A percentile compares a stretch with the other conserved stretches of the same genome.
These are phyloP conservation scores for Spongilla lacustris DNA, from an alignment of 37 sponge, comb jelly and placozoan species.

Conservation along the genomic window DNA sequence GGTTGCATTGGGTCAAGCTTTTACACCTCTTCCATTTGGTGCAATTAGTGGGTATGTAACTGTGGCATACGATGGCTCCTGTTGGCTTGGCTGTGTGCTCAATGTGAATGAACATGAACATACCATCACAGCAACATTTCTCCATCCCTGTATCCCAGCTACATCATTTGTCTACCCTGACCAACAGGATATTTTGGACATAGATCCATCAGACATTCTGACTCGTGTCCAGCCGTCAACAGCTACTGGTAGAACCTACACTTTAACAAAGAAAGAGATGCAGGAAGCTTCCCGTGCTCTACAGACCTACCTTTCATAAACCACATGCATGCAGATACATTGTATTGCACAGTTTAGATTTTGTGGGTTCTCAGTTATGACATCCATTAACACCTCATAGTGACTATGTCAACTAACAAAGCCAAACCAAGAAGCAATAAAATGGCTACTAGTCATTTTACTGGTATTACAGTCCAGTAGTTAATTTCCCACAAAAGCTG, in stretches of 20 bases:
- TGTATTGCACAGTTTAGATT: no score
- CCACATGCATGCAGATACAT: no score
- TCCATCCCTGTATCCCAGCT: slow-evolving; percentile 51
- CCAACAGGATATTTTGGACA: slow-evolving; percentile 11
- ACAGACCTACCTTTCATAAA: no score
- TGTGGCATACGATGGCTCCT: slow-evolving; percentile 22
- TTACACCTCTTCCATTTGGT: slow-evolving; percentile 10
- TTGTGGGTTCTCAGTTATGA: no score
- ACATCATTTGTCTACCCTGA: slow-evolving; percentile 33
- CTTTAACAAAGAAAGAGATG: no score
- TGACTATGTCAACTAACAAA: no score
- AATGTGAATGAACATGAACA: not conserved
- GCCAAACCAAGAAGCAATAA: no score
- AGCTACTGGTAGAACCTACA: slow-evolving; percentile 14
- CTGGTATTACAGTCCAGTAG: no score
- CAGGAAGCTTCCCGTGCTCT: no score
- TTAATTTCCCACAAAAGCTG: no score
- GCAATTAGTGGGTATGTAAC: slow-evolving; percentile 40
- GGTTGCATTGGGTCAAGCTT: slow-evolving; percentile 1
- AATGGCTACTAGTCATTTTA: no score
- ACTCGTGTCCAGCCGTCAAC: slow-evolving; percentile 22
- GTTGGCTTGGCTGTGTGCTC: slow-evolving; percentile 60
- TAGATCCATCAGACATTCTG: slow-evolving; percentile 18
- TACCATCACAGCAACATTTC: slow-evolving; percentile 37
- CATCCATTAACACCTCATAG: no score